Percentiles rank a stretch among this genome's conserved stretches.
Evolutionary conservation across 2,113 vertebrate species (phyloP).

Genomic region (Heterotis niloticus): DNA sequence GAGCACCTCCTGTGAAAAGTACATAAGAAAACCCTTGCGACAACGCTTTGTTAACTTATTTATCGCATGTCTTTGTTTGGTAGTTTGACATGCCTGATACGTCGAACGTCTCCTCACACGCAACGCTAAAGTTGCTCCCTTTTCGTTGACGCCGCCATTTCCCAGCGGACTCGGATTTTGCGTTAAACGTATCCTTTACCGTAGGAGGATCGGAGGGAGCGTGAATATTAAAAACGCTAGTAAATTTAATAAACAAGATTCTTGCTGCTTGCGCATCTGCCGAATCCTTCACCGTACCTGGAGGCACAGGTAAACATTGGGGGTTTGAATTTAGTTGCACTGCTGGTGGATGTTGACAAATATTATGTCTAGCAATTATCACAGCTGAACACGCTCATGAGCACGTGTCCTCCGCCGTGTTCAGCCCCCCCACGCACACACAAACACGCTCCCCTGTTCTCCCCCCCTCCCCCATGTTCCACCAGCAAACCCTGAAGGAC

Average conservation of each 20-base stretch:
- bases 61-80: too few species aligned
- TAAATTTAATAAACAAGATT: neutral
- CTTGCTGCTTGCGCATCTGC: neutral
- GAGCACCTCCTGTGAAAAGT: too few species aligned
- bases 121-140: too few species aligned
- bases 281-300: too few species aligned
- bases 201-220: neutral
- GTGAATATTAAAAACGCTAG: neutral
- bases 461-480: neutral
- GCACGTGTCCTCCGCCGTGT: neutral
- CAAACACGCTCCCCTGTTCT: neutral
- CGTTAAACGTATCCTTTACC: neutral
- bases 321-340: conserved; percentile 21
- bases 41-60: too few species aligned
- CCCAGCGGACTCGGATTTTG: too few species aligned
- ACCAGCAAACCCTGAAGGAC: conserved; percentile 9
- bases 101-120: too few species aligned
- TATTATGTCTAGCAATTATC: conserved; percentile 20
- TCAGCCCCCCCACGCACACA: conserved; percentile 5
- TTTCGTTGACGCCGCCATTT: too few species aligned
- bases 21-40: too few species aligned
- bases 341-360: conserved; percentile 14
- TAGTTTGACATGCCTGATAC: too few species aligned
- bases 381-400: neutral
- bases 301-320: neutral